These are phyloP conservation scores for Mastomys coucha DNA, from an alignment of 2,113 vertebrate genomes.

Conservation along the genomic window DNA sequence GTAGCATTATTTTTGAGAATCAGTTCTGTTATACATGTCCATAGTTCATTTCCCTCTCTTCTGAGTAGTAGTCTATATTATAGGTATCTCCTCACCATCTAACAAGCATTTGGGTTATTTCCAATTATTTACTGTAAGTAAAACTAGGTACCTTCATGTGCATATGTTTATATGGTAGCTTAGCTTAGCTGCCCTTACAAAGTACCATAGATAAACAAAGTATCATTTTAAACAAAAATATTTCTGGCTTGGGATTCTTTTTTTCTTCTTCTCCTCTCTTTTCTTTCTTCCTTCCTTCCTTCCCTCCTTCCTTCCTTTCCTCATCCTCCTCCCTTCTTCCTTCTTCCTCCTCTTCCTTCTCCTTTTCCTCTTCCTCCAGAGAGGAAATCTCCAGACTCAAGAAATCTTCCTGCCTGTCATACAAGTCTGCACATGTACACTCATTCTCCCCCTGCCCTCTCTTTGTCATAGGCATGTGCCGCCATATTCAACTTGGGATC, in stretches of 20 bases:
- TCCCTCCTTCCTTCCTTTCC: too few relatives aligned
- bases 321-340: not conserved
- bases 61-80: not conserved
- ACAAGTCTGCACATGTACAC: too few relatives aligned
- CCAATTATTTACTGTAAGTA: not conserved
- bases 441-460: too few relatives aligned
- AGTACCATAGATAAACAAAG: not conserved
- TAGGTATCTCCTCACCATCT: not conserved
- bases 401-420: not conserved
- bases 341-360: not conserved
- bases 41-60: not conserved
- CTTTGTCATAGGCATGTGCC: not conserved
- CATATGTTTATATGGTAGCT: not conserved
- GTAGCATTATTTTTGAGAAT: slow-evolving; percentile 11
- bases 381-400: not conserved
- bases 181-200: not conserved
- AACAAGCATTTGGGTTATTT: not conserved
- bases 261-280: not conserved
- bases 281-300: too few relatives aligned
- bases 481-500: not conserved
- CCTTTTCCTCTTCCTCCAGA: not conserved
- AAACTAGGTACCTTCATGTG: not conserved
- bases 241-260: not conserved
- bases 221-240: not conserved
- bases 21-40: not conserved